These are phyloP conservation scores for Eupithecia exiguata DNA, from an alignment of 2,888 invertebrate genomes.

Conservation along the genomic window DNA sequence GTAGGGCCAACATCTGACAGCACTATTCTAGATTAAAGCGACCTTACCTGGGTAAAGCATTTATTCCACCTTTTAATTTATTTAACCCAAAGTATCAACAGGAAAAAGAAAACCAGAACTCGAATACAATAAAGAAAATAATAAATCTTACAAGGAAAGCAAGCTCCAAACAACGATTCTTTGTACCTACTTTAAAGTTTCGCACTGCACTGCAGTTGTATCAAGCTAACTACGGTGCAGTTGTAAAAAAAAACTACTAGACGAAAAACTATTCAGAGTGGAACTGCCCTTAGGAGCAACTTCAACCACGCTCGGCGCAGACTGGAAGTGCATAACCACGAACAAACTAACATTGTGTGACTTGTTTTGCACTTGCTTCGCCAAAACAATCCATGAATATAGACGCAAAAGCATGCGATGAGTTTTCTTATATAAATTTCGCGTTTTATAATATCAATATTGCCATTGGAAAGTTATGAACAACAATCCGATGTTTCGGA, in stretches of 20 bases:
- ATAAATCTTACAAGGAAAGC: conserved; percentile 21
- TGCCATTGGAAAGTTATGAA: not conserved
- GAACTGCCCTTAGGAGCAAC: conserved; percentile 46
- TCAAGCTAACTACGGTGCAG: conserved; percentile 41
- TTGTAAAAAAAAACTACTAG: conserved; percentile 41
- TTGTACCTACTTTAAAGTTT: conserved; percentile 37
- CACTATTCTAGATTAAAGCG: no score
- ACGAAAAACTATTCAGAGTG: conserved; percentile 47
- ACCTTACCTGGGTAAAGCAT: not conserved
- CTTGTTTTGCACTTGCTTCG: not conserved
- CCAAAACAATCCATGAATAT: not conserved
- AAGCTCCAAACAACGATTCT: conserved; percentile 29
- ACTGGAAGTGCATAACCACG: conserved; percentile 21
- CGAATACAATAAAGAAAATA: conserved; percentile 5
- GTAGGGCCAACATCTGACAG: no score
- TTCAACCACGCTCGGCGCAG: conserved; percentile 20
- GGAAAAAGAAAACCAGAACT: not conserved
- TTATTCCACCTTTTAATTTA: not conserved
- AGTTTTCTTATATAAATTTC: not conserved
- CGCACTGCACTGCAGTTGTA: conserved; percentile 40
- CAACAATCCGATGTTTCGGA: not conserved
- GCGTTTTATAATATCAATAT: not conserved
- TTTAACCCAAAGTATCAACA: not conserved
- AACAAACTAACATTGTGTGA: not conserved
- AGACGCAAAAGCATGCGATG: not conserved